Conservation (phyloP, 1,140 invertebrate genomes). For the Achatina immaculata region DNA sequence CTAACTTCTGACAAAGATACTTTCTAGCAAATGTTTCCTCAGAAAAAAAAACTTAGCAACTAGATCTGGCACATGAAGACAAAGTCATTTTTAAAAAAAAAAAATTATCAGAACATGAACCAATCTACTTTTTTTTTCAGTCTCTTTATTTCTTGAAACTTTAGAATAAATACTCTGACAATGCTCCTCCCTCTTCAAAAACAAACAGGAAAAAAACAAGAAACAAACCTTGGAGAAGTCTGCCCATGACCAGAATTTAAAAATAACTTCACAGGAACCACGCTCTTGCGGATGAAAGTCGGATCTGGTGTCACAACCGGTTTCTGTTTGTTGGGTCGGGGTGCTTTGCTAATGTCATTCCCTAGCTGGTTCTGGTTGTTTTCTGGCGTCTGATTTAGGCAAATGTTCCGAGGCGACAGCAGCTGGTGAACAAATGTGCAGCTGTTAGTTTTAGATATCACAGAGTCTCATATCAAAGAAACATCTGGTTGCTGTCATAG, state of each 20-base stretch:
- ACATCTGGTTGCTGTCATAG: neutral
- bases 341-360: constrained; percentile 14
- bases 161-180: too few species aligned
- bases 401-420: constrained; percentile 34
- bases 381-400: constrained; percentile 30
- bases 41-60: neutral
- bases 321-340: constrained; percentile 21
- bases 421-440: constrained; percentile 18
- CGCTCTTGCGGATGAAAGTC: neutral
- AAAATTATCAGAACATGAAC: too few species aligned
- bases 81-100: neutral
- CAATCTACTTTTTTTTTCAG: too few species aligned
- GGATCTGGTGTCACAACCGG: constrained; percentile 2
- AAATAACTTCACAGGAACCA: constrained; percentile 19
- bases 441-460: neutral
- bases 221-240: constrained; percentile 25
- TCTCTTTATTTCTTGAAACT: too few species aligned
- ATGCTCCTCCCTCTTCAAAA: too few species aligned
- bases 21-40: neutral
- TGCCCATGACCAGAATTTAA: constrained; percentile 11
- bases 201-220: neutral
- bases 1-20: neutral
- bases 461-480: neutral
- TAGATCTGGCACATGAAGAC: neutral
- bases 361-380: constrained; percentile 27